Base-by-base conservation (phyloP, 2,113 vertebrate genomes). In the Hyaena hyaena region DNA sequence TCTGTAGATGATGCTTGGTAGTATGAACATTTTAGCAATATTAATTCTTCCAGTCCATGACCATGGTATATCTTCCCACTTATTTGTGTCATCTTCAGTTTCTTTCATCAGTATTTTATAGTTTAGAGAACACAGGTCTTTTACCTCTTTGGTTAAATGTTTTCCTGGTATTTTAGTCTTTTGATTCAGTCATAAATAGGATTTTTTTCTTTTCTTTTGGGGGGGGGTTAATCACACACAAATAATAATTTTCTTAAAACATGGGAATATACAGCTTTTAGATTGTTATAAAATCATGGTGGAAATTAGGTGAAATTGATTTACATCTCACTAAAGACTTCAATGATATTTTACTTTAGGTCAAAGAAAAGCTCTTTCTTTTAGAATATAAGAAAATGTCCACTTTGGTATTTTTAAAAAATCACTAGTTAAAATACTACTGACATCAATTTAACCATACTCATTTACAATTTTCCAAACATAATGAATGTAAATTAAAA, bases 381-480 rank as follows among this genome's bases (percentile, higher is more conserved):
- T 81, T 61, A 23, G 14, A 90, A 81, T 43, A 69, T 0, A 81
- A 69, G 48, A 68, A 86, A 92, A 93, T 80, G 15, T 45, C 14
- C 15, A 63, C 24, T 87, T 83, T 91, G 28, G 68, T 31, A 50
- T 89, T 71, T 10, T 15, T 50, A 21, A 14, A 84, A 86, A 93
- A 86, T 66, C 6, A 90, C 7, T 53, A 8, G 15, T 93, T 87
- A 58, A 90, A 88, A 66, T 92, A 50, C 5, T n/a, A n/a, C 6
- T 81, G 12, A 74, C 11, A 65, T 63, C 6, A 93, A n/a, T n/a
- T 92, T 92, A 39, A 53, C 17, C 14, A 82, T 50, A 31, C 5
- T 89, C 45, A 76, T 58, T 92, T 86, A 77, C 2, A 86, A 14
- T 53, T 74, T 89, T 96, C 95, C 87, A 95, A 95, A 93, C 45